Evolutionary conservation across 2,888 invertebrate genomes (phyloP).

Genomic region (Leptopilina drosophilae): DNA sequence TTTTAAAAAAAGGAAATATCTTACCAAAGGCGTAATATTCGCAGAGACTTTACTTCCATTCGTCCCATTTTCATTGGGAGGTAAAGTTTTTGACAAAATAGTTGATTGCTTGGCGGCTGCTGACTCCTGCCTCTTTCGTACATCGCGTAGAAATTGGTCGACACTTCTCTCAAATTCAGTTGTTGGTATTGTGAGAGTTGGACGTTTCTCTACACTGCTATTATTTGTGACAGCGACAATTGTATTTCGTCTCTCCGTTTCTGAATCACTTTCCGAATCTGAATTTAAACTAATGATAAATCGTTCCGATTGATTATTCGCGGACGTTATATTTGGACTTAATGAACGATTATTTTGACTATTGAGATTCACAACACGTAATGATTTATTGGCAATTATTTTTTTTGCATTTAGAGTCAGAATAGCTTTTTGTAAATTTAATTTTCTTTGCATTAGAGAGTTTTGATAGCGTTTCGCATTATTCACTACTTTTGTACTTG

Average conservation of each 20-base stretch:
- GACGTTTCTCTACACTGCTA: slow-evolving; percentile 45
- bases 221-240: slow-evolving; percentile 37
- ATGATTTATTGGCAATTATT: slow-evolving; percentile 52
- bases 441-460: slow-evolving; percentile 63
- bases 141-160: slow-evolving; percentile 71
- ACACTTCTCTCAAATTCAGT: slow-evolving; percentile 74
- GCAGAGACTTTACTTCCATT: slow-evolving; percentile 7
- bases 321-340: slow-evolving; percentile 56
- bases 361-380: slow-evolving; percentile 59
- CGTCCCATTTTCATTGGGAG: not conserved
- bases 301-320: slow-evolving; percentile 58
- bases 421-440: slow-evolving; percentile 62
- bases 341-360: slow-evolving; percentile 57
- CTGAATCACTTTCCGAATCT: slow-evolving; percentile 72
- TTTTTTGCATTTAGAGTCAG: slow-evolving; percentile 54
- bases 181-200: slow-evolving; percentile 59
- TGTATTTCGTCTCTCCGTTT: slow-evolving; percentile 53
- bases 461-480: slow-evolving; percentile 71
- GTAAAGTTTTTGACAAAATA: slow-evolving; percentile 14
- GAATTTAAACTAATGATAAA: slow-evolving; percentile 71
- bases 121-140: slow-evolving; percentile 70
- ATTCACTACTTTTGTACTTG: slow-evolving; percentile 68
- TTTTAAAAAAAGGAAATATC: slow-evolving; percentile 7
- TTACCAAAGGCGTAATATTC: slow-evolving; percentile 61
- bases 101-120: slow-evolving; percentile 47